Evolutionary conservation across 1,140 invertebrate genomes (phyloP).

Genomic region (Danaus melanippus): DNA sequence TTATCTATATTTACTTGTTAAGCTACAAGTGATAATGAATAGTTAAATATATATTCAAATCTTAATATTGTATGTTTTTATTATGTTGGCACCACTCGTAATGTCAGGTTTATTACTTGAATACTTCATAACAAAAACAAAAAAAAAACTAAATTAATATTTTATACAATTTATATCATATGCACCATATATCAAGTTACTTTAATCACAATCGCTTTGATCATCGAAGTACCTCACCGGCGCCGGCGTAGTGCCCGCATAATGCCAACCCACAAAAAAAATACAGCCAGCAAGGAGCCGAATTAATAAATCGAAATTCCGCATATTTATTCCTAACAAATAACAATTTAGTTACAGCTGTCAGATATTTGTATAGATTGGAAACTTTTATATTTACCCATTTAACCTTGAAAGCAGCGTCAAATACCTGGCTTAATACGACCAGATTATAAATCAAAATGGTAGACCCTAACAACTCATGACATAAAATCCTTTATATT

Average conservation of each 20-base stretch:
- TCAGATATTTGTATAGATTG: too few relatives aligned
- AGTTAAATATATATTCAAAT: too few relatives aligned
- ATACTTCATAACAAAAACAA: neutral
- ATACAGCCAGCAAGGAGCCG: conserved; percentile 13
- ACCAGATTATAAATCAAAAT: conserved; percentile 59
- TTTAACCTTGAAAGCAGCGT: conserved; percentile 23
- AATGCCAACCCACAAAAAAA: conserved; percentile 20
- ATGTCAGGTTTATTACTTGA: too few relatives aligned
- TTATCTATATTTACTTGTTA: too few relatives aligned
- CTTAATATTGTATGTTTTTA: too few relatives aligned
- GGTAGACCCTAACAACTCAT: conserved; percentile 48
- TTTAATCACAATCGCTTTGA: conserved; percentile 51
- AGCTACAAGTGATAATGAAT: too few relatives aligned
- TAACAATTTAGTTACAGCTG: too few relatives aligned
- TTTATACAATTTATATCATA: conserved; percentile 3
- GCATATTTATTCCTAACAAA: neutral
- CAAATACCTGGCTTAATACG: conserved; percentile 47
- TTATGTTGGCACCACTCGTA: too few relatives aligned
- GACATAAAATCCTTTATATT: conserved; percentile 63
- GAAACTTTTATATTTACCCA: too few relatives aligned
- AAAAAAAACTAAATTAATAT: too few relatives aligned
- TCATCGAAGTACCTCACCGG: conserved; percentile 27
- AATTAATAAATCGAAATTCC: conserved; percentile 9
- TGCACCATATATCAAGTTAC: conserved; percentile 30
- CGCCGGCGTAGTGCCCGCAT: conserved; percentile 28